phyloP scores from a whole-genome alignment of 2,888 invertebrate species.

The Anaspis maculata region DNA sequence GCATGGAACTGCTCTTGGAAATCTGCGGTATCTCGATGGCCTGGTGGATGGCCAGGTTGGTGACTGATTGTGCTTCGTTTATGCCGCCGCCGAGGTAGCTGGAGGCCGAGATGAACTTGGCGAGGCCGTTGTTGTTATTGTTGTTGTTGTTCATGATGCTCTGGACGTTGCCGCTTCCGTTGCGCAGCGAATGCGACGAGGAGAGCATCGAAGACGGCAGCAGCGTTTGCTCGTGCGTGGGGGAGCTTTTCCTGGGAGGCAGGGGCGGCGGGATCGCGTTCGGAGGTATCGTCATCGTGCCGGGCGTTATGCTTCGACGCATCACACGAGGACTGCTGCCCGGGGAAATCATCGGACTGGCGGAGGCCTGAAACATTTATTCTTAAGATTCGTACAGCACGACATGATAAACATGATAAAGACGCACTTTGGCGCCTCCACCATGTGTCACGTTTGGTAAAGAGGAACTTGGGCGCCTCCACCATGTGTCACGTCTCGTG shows the following conservation, averaged over 20 bases:
- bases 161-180: conserved; percentile 1
- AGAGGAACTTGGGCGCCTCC: too few relatives aligned
- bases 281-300: conserved; percentile 27
- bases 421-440: too few relatives aligned
- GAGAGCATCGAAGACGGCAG: conserved; percentile 20
- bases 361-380: conserved; percentile 37
- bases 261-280: conserved; percentile 49
- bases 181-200: conserved; percentile 20
- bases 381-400: too few relatives aligned
- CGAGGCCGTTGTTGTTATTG: conserved; percentile 14
- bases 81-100: too few relatives aligned
- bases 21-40: conserved; percentile 28
- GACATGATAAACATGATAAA: too few relatives aligned
- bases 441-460: too few relatives aligned
- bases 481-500: too few relatives aligned
- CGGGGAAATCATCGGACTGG: conserved; percentile 51
- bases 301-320: conserved; percentile 37
- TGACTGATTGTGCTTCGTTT: conserved; percentile 35
- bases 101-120: too few relatives aligned
- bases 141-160: conserved; percentile 16
- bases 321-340: conserved; percentile 48
- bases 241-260: conserved; percentile 53
- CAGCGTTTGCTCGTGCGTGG: conserved; percentile 37
- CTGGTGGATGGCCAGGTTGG: conserved; percentile 28
- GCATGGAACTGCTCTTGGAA: conserved; percentile 38